Evolutionary conservation across 2,888 invertebrate genomes (phyloP), one percentile per base, ranked within the genome.

Genomic region (Cheilosia scutellata): DNA sequence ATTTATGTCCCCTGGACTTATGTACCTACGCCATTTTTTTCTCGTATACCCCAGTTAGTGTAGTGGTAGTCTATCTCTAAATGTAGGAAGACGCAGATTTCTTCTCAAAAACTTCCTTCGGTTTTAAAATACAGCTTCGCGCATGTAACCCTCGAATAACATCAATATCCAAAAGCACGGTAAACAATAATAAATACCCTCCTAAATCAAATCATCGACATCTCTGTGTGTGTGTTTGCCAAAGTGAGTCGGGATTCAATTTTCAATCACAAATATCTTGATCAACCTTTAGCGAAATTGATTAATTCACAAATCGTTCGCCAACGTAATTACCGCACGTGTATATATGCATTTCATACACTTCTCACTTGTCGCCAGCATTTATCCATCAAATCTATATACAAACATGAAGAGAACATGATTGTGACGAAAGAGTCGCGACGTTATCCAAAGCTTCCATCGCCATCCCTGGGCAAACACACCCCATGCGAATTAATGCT

Each of bases 251-350:
- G 31, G 68, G 60, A 68, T 51, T 77, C 62, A 70, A 70, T 70
- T 47, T 63, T 37, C 66, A 62, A 68, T 51, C 51, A 31, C 31
- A 72, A 72, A 62, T 16, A 62, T 60, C 57, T 40, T 29, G 29
- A 57, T 58, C 47, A 58, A 66, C 37, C 60, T 42, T 60, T 33
- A 37, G 33, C 27, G 20, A 55, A 62, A 51, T 25, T 62, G 55
- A 77, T 60, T 76, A 66, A 76, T 77, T 68, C 37, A 27, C 63
- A 55, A 65, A 75, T 57, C 47, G 47, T 13, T 40, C 27, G 5
- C 13, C 37, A 75, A 65, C 57, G 75, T 57, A 57, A 74, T 74
- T 53, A 63, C 16, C 25, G 20, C 44, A n/a, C 33, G 44, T 40
- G 31, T 27, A 27, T 33, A 33, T 27, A 33, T 31, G n/a, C 51